A percentile compares a stretch with the other conserved stretches of the same genome.
Conservation (phyloP, 2,797 vertebrate genomes). For the Sphenodon punctatus region DNA sequence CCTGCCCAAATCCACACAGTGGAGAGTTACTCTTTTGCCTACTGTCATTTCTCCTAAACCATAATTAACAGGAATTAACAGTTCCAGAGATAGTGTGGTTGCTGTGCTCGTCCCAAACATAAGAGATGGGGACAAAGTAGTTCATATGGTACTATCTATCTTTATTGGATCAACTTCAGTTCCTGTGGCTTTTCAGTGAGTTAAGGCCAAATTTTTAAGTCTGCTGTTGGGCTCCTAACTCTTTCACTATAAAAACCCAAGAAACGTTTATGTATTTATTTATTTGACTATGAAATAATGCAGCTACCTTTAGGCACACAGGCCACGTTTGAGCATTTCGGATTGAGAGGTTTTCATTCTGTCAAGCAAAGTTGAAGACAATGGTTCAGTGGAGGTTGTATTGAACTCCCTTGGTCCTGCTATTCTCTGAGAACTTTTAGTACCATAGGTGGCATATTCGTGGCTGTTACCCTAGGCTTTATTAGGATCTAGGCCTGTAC, state of each 20-base stretch:
- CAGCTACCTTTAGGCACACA: neutral
- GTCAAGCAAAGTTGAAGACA: neutral
- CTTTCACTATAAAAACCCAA: too few relatives aligned
- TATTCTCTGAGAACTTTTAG: neutral
- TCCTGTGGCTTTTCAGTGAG: neutral
- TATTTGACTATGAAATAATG: too few relatives aligned
- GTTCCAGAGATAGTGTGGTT: too few relatives aligned
- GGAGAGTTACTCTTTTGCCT: slow-evolving; percentile 9
- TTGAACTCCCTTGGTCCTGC: neutral
- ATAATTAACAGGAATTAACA: slow-evolving; percentile 34
- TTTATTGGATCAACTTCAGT: too few relatives aligned
- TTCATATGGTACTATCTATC: too few relatives aligned
- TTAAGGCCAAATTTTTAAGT: fast-evolving
- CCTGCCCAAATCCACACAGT: neutral
- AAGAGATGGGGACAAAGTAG: too few relatives aligned
- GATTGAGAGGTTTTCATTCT: neutral
- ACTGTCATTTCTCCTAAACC: slow-evolving; percentile 11
- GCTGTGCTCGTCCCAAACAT: too few relatives aligned
- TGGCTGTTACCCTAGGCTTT: neutral
- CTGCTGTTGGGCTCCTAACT: neutral
- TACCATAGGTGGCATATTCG: too few relatives aligned
- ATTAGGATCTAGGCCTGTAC: neutral
- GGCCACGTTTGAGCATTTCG: neutral
- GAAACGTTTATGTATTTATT: too few relatives aligned
- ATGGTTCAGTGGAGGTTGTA: neutral